phyloP scores from a whole-genome alignment of 1,140 invertebrate genomes.

The Palaemon carinicauda region DNA sequence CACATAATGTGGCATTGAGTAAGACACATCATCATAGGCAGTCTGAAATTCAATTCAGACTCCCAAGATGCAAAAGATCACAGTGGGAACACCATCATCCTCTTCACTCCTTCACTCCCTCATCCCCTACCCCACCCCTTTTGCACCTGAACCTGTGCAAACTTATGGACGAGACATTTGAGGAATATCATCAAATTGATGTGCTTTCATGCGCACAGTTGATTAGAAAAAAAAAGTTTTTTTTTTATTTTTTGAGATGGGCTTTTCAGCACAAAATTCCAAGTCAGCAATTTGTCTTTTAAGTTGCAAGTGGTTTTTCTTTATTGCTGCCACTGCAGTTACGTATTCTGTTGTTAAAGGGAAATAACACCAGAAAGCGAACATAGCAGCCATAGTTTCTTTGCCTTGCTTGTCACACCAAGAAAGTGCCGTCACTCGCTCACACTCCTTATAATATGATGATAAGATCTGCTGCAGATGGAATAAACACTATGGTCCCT shows the following conservation, averaged over 20 bases:
- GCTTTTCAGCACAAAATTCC: constrained; percentile 21
- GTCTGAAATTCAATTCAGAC: constrained; percentile 35
- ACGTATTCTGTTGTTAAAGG: constrained; percentile 13
- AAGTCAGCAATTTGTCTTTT: constrained; percentile 23
- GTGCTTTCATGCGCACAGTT: no score
- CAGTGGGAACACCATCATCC: constrained; percentile 45
- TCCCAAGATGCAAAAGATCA: constrained; percentile 48
- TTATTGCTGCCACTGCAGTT: constrained; percentile 4
- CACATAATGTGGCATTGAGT: constrained; percentile 46
- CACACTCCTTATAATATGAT: constrained; percentile 1
- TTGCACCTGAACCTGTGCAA: constrained; percentile 9
- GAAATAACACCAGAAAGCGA: no score
- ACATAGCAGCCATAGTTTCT: no score
- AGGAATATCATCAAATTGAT: constrained; percentile 24
- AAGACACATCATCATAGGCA: constrained; percentile 55
- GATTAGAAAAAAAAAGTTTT: not conserved
- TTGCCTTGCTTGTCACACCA: no score
- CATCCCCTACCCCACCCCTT: not conserved
- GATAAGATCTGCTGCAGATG: constrained; percentile 17
- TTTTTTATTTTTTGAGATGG: constrained; percentile 1
- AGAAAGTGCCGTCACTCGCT: no score
- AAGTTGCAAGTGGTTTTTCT: not conserved
- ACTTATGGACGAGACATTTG: constrained; percentile 45
- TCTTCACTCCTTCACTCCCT: constrained; percentile 33
- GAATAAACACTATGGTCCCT: constrained; percentile 47